Conservation (phyloP, 2,888 invertebrate species). For the Zygothrica quintamaculata region DNA sequence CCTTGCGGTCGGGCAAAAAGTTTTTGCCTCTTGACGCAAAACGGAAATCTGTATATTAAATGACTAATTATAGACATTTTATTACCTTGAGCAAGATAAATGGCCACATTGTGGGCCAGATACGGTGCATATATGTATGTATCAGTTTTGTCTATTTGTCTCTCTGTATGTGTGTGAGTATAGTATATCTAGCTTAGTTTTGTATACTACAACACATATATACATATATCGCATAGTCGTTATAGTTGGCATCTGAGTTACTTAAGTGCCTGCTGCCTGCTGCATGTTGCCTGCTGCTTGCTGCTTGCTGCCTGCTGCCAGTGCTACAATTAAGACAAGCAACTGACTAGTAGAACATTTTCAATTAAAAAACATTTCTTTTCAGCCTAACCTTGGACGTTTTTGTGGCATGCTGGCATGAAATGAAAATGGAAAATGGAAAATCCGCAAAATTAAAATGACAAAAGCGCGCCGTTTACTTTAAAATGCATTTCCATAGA, state of each 20-base stretch:
- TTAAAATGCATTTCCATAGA: conserved; percentile 77
- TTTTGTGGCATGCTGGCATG: conserved; percentile 45
- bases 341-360: conserved; percentile 62
- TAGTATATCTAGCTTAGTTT: conserved; percentile 8
- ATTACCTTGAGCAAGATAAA: conserved; percentile 82
- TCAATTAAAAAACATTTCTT: conserved; percentile 73
- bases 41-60: conserved; percentile 83
- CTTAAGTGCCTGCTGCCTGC: conserved; percentile 62
- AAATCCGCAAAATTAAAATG: conserved; percentile 81
- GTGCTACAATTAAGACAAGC: conserved; percentile 48
- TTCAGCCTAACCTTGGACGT: conserved; percentile 58
- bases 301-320: conserved; percentile 45
- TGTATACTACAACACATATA: conserved; percentile 1
- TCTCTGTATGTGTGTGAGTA: conserved; percentile 5
- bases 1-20: conserved; percentile 59
- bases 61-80: conserved; percentile 83
- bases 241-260: conserved; percentile 46
- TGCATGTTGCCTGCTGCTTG: too few species aligned
- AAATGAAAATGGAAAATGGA: conserved; percentile 67
- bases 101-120: conserved; percentile 60
- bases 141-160: too few species aligned
- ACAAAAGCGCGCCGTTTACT: conserved; percentile 76
- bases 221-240: neutral
- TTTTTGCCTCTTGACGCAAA: conserved; percentile 81
- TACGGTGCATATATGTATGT: conserved; percentile 8